Base-by-base conservation (phyloP, 2,113 vertebrate species). In the Gopherus flavomarginatus region DNA sequence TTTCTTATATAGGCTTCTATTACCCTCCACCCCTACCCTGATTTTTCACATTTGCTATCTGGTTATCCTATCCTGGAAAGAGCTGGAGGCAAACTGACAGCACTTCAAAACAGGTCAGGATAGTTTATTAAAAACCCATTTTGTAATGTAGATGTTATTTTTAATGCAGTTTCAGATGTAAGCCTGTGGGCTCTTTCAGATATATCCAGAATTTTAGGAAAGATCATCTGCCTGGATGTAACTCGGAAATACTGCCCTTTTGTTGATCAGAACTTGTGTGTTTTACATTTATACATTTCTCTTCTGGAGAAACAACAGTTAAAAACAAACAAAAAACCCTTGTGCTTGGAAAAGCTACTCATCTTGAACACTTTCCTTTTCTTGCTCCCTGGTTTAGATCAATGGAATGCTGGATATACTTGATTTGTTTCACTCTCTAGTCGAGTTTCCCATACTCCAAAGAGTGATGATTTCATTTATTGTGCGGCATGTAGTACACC, bases 201-300 rank as follows among this genome's bases (percentile, higher is more conserved):
- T 0, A 24, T 83, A 83, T 93, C 90, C 29, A 87, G 91, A 91
- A 93, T 81, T 88, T 87, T 91, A 82, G 2, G 79, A 62, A 50
- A 91, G 57, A 27, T 86, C 83, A 44, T 94, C 87, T 94, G 86
- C 57, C 85, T 96, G 86, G 17, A 49, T 93, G 95, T 97, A 44
- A 83, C 81, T 88, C 79, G 79, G 3, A 75, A 91, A 31, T 81
- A 93, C 90, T 10, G 7, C 81, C 75, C 0, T 1, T 91, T 80
- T 87, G 79, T 89, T 90, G 86, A 88, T 2, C 87, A 49, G 8
- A 80, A 81, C 42, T 88, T 93, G 90, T 93, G 93, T 92, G 54
- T 90, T 65, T 79, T 93, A 83, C 92, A 53, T 47, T 93, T 92
- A 35, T 65, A 65, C 62, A 86, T 47, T 53, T 79, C 89, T 24